Conservation (phyloP, 2,888 invertebrate species). For the Nephrotoma appendiculata region DNA sequence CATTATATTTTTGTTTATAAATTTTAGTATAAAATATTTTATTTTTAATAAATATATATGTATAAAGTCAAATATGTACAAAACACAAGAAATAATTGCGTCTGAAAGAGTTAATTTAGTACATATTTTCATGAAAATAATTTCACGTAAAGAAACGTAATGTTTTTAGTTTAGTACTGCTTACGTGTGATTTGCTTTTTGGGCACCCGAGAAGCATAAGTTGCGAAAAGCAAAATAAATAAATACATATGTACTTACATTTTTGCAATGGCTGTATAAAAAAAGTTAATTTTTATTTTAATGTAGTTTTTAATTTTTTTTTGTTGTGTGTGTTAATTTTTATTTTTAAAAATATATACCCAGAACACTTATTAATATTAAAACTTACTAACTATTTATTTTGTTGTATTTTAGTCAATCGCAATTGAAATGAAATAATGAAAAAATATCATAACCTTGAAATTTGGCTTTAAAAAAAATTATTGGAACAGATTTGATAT, state of each 20-base stretch:
- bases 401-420: neutral
- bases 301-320: neutral
- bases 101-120: too few relatives aligned
- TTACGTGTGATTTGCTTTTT: neutral
- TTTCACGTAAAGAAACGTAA: too few relatives aligned
- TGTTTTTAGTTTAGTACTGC: neutral
- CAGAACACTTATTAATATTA: neutral
- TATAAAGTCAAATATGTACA: too few relatives aligned
- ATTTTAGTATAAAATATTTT: too few relatives aligned
- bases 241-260: neutral
- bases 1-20: too few relatives aligned
- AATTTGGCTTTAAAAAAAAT: neutral
- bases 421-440: neutral
- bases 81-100: too few relatives aligned
- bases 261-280: neutral
- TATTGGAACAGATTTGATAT: neutral
- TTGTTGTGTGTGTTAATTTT: neutral
- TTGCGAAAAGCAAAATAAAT: neutral
- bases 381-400: neutral
- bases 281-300: neutral
- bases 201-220: neutral
- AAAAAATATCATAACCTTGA: neutral
- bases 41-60: too few relatives aligned
- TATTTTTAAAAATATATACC: neutral
- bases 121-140: too few relatives aligned